Evolutionary conservation across 2,888 invertebrate genomes (phyloP).

Genomic region (Leptothorax acervorum): DNA sequence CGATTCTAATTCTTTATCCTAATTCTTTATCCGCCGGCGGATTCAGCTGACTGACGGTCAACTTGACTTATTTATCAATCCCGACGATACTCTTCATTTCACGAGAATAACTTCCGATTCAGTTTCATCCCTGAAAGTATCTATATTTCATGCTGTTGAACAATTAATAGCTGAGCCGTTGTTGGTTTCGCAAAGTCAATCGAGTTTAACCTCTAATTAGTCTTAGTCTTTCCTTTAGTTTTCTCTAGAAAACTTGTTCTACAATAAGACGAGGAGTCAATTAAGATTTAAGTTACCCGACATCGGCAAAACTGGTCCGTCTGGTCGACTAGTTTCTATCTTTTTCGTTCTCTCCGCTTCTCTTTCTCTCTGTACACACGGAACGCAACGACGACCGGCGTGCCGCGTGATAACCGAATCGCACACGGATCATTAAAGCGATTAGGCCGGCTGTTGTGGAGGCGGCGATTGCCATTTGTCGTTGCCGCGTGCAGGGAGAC

Average conservation of each 20-base stretch:
- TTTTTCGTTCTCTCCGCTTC: not conserved
- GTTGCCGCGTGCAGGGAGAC: constrained; percentile 63
- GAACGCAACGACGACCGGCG: constrained; percentile 45
- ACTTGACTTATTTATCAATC: constrained; percentile 11
- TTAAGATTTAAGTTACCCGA: constrained; percentile 20
- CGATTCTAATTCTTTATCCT: not conserved
- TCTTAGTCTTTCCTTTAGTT: not conserved
- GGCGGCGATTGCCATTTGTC: constrained; percentile 73
- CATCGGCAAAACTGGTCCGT: constrained; percentile 3
- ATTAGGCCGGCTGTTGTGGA: constrained; percentile 72
- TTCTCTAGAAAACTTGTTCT: not conserved
- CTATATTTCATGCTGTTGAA: not conserved
- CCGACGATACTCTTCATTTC: not conserved
- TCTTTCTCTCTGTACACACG: not conserved
- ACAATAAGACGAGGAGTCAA: constrained; percentile 32
- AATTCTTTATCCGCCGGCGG: not conserved
- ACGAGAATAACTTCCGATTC: not conserved
- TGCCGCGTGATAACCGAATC: constrained; percentile 74
- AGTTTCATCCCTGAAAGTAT: not conserved
- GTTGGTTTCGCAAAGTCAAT: constrained; percentile 8
- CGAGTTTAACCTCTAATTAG: constrained; percentile 3
- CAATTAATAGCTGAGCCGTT: not conserved
- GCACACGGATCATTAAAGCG: constrained; percentile 74
- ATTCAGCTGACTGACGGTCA: not conserved
- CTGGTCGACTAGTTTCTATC: not conserved